These are phyloP conservation scores for Acanthoscelides obtectus DNA, from an alignment of 2,888 invertebrate genomes.

Conservation along the genomic window DNA sequence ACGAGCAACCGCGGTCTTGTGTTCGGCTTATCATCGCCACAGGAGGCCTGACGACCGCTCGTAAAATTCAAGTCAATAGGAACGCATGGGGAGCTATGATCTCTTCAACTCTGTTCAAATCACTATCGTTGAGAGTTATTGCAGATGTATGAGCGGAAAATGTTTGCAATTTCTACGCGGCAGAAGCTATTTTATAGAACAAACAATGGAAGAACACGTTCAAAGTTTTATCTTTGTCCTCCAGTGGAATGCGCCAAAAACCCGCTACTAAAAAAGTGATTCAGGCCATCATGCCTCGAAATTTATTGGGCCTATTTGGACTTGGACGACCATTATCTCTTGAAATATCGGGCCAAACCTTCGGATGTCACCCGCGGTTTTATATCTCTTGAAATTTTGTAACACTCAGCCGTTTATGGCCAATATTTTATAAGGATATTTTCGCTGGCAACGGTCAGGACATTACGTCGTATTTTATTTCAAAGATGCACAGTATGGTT, in stretches of 20 bases:
- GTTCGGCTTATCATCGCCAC: background rate
- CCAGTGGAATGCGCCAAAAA: background rate
- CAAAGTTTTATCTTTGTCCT: no score
- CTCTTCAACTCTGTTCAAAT: background rate
- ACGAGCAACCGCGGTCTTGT: background rate
- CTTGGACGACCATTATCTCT: background rate
- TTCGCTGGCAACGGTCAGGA: background rate
- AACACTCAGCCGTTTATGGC: background rate
- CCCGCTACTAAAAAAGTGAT: background rate
- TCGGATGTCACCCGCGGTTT: background rate
- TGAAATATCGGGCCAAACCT: background rate
- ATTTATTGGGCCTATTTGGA: background rate
- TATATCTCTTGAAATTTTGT: background rate
- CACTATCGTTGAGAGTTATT: background rate
- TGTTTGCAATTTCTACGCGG: no score
- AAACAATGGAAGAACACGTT: no score
- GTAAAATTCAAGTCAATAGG: background rate
- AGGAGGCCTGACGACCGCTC: background rate
- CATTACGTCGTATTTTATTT: background rate
- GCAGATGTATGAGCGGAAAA: no score
- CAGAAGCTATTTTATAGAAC: no score
- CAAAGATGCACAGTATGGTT: background rate
- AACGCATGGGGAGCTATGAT: background rate
- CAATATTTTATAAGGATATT: background rate
- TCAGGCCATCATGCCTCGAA: background rate